Evolutionary conservation across 2,797 vertebrate species (phyloP), one percentile per base, ranked within the genome.

Genomic region (Triplophysa bombifrons): DNA sequence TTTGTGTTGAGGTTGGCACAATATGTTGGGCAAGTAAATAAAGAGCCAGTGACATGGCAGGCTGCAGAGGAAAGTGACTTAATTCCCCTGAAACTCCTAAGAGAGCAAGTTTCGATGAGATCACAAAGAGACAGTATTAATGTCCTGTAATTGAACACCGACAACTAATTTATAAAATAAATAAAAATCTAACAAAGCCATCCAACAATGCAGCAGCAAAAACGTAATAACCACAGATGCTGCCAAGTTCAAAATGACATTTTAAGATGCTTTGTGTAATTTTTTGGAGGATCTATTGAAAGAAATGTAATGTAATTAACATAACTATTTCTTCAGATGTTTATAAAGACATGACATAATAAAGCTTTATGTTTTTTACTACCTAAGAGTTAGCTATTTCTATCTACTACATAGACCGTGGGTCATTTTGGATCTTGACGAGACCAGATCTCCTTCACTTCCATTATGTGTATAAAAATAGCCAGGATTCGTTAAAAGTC

Each of bases 21-120:
- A 44, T 73, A 70, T 71, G 67, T 27, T 55, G n/a, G 44, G 55
- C 75, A 78, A 19, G 60, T 50, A 61, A 78, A 78, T 50, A 78
- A 68, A 78, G 56, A 67, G 34, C 38, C 27, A 63, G 34, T 63
- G 56, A 70, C 66, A 63, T 51, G 77, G n/a, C 50, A 60, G n/a
- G 2, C 19, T 60, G 38, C 8, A 61, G 41, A 74, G 64, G 71
- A 56, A 68, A 74, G 25, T 80, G 65, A 77, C 51, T 69, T 69
- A 22, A 60, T 76, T 68, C 38, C 65, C 17, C 66, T 74, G 30
- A 67, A 76, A 76, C 50, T 58, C 22, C 11, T 13, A 27, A 17
- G 27, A 19, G n/a, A 20, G 34, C 19, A 30, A 60, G 34, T 41
- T 44, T 72, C 2, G 20, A 58, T 58, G 34, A 72, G 38, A 58